Base-by-base conservation (phyloP, 1,140 invertebrate species). In the Cylas formicarius region DNA sequence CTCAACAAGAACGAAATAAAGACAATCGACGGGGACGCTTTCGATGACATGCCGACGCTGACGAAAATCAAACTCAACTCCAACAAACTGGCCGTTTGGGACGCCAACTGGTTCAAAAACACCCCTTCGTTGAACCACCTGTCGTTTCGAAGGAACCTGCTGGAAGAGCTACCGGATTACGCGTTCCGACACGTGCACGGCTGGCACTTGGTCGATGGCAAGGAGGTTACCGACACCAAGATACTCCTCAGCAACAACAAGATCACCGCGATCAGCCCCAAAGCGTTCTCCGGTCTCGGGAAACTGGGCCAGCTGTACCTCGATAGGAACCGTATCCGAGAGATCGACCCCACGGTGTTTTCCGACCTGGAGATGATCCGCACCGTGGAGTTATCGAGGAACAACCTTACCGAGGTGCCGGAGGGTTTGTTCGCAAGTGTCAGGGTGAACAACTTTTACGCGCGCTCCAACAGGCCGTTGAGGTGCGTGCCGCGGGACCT, bases 221-320 rank as follows among this genome's bases (percentile, higher is more conserved):
- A 53, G 16, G 28, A 39, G 17, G 32, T 47, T 3, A 6, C 24
- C 2, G 46, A 44, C 1, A 52, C 55, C 0, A 59, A 53, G 18
- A 57, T 65, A 28, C 60, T 41, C 35, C 45, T 65, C 8, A 57
- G 53, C 31, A 58, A 56, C 33, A 65, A 65, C 35, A 31, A 50
- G 20, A 61, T 65, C n/a, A 24, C 43, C 4, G 19, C 26, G 1
- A 56, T 65, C 10, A 21, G 57, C 23, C 36, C 44, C 2, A 22
- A 55, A 2, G 54, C 58, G 3, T 58, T 65, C 13, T 19, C 42
- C 11, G 56, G 46, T 2, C 11, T 63, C 16, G 32, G 46, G 10
- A 17, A 48, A 24, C 38, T 62, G 9, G 48, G 52, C 9, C 38
- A 56, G 26, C 28, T 65, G 8, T 60, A 47, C 32, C 36, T 65